phyloP scores from a whole-genome alignment of 64 coral and sea anemone genomes.

The Astreopora myriophthalma region DNA sequence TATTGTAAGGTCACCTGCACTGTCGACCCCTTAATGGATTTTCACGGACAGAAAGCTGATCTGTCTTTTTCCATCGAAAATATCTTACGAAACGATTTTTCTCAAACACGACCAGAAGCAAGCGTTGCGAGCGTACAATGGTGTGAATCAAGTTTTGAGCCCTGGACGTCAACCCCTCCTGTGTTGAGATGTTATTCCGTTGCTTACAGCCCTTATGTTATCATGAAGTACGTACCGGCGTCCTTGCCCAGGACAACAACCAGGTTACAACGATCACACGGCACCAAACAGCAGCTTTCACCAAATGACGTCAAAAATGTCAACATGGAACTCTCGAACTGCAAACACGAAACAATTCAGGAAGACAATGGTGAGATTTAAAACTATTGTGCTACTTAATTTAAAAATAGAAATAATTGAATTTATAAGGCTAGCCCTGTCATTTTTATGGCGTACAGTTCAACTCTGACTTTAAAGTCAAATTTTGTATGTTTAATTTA shows the following conservation, averaged over 20 bases:
- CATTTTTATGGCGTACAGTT: not conserved
- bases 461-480: too few relatives aligned
- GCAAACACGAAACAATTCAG: not conserved
- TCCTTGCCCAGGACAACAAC: not conserved
- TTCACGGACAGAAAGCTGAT: not conserved
- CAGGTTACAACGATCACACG: not conserved
- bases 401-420: not conserved
- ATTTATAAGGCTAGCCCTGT: not conserved
- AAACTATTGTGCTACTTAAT: not conserved
- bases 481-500: not conserved
- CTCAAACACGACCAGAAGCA: not conserved
- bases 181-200: not conserved
- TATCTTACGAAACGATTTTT: conserved; percentile 20
- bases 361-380: conserved; percentile 5
- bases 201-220: not conserved
- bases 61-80: conserved; percentile 32
- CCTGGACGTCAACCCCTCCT: not conserved
- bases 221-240: not conserved
- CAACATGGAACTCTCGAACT: not conserved
- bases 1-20: not conserved
- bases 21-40: not conserved
- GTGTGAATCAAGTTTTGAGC: not conserved
- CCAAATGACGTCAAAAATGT: not conserved
- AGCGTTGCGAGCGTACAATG: too few relatives aligned
- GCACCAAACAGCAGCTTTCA: not conserved